Evolutionary conservation across 2,797 vertebrate genomes (phyloP).

Genomic region (Chrysocyon brachyurus): DNA sequence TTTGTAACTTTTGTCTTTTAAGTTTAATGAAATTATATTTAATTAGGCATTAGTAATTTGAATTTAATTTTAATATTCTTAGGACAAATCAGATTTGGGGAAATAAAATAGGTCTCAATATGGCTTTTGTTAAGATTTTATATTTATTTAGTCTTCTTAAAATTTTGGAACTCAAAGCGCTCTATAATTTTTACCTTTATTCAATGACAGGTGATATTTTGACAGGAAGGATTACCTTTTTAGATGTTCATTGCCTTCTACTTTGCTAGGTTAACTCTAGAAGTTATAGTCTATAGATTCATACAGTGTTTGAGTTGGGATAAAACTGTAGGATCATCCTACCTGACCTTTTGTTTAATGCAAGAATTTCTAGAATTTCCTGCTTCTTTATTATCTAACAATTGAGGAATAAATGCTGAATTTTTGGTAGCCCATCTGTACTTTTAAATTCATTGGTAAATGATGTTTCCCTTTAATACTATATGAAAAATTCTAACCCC

Average conservation of each 20-base stretch:
- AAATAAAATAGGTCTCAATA: conserved; percentile 59
- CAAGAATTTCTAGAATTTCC: conserved; percentile 52
- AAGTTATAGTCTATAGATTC: conserved; percentile 41
- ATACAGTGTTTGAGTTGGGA: conserved; percentile 42
- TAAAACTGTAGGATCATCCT: background rate
- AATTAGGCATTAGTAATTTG: conserved; percentile 65
- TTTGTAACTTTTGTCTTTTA: conserved; percentile 60
- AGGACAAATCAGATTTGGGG: conserved; percentile 62
- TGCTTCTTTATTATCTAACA: conserved; percentile 45
- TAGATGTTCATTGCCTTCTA: background rate
- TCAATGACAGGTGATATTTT: conserved; percentile 66
- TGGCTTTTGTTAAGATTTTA: conserved; percentile 60
- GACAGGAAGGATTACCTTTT: conserved; percentile 9
- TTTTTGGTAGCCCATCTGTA: conserved; percentile 1
- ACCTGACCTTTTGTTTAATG: conserved; percentile 20
- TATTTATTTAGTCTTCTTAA: conserved; percentile 54
- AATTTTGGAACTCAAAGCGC: conserved; percentile 48
- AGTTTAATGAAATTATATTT: conserved; percentile 65
- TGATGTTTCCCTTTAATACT: conserved; percentile 2
- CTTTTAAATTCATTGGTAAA: background rate
- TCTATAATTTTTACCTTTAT: conserved; percentile 53
- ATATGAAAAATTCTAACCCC: background rate
- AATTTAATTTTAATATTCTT: conserved; percentile 68
- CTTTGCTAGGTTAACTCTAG: conserved; percentile 43
- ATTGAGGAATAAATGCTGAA: background rate